phyloP scores from a whole-genome alignment of 2,113 vertebrate genomes.

The Chitala chitala region DNA sequence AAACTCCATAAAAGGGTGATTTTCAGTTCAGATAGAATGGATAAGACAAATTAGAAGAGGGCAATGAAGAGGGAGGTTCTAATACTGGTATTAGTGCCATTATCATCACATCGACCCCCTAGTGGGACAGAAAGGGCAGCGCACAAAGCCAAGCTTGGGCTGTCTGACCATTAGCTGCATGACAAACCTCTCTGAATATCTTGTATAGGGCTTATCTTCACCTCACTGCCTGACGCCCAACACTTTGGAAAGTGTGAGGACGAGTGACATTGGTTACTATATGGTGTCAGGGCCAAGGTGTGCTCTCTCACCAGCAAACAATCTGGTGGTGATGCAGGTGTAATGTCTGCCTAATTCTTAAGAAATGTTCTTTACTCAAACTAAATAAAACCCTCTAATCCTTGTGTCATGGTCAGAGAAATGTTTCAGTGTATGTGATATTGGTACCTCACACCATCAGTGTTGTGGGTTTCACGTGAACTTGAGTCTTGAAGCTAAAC shows the following conservation, averaged over 20 bases:
- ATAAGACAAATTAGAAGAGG: neutral
- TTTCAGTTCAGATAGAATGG: neutral
- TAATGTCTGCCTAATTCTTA: no score
- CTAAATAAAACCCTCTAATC: no score
- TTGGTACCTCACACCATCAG: no score
- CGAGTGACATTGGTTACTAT: neutral
- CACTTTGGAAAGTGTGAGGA: neutral
- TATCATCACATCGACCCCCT: neutral
- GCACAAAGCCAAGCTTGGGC: neutral
- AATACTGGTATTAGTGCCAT: neutral
- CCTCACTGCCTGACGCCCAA: neutral
- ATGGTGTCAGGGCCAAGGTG: neutral
- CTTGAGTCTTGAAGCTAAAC: no score
- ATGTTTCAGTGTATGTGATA: no score
- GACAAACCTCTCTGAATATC: slow-evolving; percentile 17
- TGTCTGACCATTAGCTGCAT: neutral
- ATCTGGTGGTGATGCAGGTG: neutral
- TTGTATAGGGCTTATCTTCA: neutral
- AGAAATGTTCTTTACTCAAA: no score
- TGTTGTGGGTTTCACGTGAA: no score
- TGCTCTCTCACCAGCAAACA: neutral
- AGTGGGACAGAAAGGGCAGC: neutral
- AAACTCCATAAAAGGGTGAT: neutral
- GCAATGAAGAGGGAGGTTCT: neutral
- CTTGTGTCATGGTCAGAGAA: no score